phyloP scores from a whole-genome alignment of 2,888 invertebrate species.

The Ormyrus thymus region DNA sequence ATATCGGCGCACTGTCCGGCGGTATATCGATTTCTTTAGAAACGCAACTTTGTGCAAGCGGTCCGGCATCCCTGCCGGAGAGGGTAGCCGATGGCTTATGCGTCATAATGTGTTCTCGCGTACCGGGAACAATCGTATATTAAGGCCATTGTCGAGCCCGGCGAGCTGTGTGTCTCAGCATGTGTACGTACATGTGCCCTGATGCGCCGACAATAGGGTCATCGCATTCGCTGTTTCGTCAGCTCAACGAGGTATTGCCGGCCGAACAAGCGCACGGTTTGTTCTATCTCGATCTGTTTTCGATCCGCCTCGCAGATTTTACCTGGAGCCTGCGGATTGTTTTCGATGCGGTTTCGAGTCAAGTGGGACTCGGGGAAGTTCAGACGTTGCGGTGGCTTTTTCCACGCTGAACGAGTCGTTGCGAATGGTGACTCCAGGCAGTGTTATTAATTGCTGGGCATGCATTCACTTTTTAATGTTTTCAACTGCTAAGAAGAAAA shows the following conservation, averaged over 20 bases:
- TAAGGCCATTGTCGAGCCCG: slow-evolving; percentile 47
- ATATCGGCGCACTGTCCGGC: not conserved
- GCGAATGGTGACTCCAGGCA: no score
- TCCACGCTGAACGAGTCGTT: no score
- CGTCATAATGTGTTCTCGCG: slow-evolving; percentile 42
- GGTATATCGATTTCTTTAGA: slow-evolving; percentile 33
- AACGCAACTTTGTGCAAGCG: not conserved
- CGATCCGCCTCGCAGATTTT: no score
- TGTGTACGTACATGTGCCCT: slow-evolving; percentile 56
- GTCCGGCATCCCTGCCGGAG: no score
- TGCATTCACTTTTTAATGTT: no score
- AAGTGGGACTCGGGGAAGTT: no score
- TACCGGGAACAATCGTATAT: slow-evolving; percentile 50
- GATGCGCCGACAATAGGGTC: slow-evolving; percentile 44
- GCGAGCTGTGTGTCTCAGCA: slow-evolving; percentile 10
- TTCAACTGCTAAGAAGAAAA: no score
- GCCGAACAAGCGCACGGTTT: slow-evolving; percentile 69
- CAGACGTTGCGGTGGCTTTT: no score
- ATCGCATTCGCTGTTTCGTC: slow-evolving; percentile 49
- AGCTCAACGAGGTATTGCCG: slow-evolving; percentile 71
- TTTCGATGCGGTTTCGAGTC: no score
- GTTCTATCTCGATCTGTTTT: slow-evolving; percentile 58
- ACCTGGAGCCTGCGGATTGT: no score
- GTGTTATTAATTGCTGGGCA: no score
- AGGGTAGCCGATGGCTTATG: not conserved